A percentile compares a stretch with the other conserved stretches of the same genome.
Evolutionary conservation across 2,888 invertebrate species (phyloP).

Genomic region (Melanophora roralis): DNA sequence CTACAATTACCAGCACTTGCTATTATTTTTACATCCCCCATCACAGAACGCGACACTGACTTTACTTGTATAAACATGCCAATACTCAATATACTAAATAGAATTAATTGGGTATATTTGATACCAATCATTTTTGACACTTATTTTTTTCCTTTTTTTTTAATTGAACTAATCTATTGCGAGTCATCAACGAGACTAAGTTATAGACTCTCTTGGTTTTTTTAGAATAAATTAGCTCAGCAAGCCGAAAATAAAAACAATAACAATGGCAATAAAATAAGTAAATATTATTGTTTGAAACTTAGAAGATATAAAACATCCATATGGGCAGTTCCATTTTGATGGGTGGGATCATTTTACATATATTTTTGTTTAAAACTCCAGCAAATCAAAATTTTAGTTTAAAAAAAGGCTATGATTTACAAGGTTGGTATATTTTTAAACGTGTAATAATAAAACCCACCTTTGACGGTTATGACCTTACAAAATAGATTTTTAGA

Average conservation of each 20-base stretch:
- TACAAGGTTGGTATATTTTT: no score
- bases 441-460: no score
- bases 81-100: neutral
- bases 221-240: neutral
- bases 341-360: no score
- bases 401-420: no score
- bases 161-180: constrained; percentile 1
- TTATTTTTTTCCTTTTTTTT: neutral
- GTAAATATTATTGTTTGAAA: neutral
- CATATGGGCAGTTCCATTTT: no score
- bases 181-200: constrained; percentile 18
- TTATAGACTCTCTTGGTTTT: neutral
- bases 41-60: constrained; percentile 7
- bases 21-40: constrained; percentile 24
- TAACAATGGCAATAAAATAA: neutral
- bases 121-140: neutral
- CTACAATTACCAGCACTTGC: constrained; percentile 7
- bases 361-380: no score
- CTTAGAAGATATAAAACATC: no score
- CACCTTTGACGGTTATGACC: no score
- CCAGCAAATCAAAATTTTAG: no score
- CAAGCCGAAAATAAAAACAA: neutral
- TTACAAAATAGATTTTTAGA: no score
- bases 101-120: neutral
- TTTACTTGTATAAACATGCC: neutral